Percentiles rank a stretch among this genome's conserved stretches.
phyloP scores from a whole-genome alignment of 2,888 invertebrate species.

The Druceiella hillmani region DNA sequence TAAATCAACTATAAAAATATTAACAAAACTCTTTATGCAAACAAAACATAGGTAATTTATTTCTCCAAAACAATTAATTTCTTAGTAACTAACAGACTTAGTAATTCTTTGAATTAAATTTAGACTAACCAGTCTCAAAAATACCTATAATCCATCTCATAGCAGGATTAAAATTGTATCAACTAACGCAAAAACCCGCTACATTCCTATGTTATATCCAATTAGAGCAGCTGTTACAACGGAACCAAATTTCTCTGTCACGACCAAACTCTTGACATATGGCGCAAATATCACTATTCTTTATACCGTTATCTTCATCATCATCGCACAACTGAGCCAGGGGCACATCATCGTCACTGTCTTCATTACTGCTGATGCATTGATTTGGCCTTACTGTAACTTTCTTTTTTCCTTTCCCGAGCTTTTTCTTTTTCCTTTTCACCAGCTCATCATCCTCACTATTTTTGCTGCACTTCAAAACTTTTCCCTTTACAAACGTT shows the following conservation, averaged over 20 bases:
- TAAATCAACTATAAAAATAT: too few relatives aligned
- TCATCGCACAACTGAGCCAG: slow-evolving; percentile 3
- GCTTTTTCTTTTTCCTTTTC: slow-evolving; percentile 3
- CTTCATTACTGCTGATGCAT: slow-evolving; percentile 2
- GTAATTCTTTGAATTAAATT: slow-evolving; percentile 3
- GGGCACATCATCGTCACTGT: slow-evolving; percentile 1
- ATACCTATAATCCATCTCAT: too few relatives aligned
- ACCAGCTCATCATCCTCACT: too few relatives aligned
- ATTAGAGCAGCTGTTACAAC: slow-evolving; percentile 4
- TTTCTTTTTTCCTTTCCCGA: not conserved
- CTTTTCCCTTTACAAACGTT: not conserved
- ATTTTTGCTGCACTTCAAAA: slow-evolving; percentile 4
- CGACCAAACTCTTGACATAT: slow-evolving; percentile 2
- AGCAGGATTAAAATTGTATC: too few relatives aligned
- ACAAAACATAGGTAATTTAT: too few relatives aligned
- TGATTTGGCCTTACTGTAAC: not conserved
- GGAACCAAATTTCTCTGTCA: slow-evolving; percentile 8
- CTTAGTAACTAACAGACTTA: slow-evolving; percentile 4
- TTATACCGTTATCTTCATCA: slow-evolving; percentile 1
- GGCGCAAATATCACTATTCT: not conserved
- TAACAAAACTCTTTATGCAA: too few relatives aligned
- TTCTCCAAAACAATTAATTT: too few relatives aligned
- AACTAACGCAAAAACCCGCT: too few relatives aligned
- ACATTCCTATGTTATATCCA: not conserved
- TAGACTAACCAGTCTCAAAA: not conserved